These are phyloP conservation scores for Vireo altiloquus DNA, from an alignment of 2,113 vertebrate genomes.

Conservation along the genomic window DNA sequence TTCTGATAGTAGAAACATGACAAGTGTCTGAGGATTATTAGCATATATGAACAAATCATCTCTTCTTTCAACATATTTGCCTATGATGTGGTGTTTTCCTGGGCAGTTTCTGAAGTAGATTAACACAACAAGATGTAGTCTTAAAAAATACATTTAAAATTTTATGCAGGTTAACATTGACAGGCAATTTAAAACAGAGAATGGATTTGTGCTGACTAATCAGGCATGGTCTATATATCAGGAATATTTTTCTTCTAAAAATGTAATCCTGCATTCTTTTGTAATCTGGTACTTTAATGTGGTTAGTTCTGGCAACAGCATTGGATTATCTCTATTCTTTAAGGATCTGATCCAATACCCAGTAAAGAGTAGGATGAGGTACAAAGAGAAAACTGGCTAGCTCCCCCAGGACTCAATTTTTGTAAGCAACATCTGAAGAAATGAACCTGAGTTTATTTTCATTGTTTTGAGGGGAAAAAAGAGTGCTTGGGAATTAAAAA, in stretches of 20 bases:
- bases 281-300: neutral
- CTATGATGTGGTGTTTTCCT: neutral
- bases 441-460: neutral
- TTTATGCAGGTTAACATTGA: neutral
- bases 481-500: neutral
- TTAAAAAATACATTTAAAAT: neutral
- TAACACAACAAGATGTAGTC: neutral
- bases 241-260: neutral
- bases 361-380: neutral
- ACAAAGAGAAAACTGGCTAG: neutral
- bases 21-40: neutral
- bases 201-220: neutral
- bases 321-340: neutral
- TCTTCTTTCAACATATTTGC: neutral
- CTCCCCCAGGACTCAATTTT: neutral
- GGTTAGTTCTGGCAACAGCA: neutral
- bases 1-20: neutral
- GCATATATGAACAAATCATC: neutral
- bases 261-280: neutral
- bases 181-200: neutral
- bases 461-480: neutral
- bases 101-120: neutral
- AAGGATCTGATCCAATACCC: neutral
- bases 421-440: neutral
- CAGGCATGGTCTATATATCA: neutral